These are phyloP conservation scores for Heteromormyrus szaboi DNA, from an alignment of 2,797 vertebrate species.

Conservation along the genomic window DNA sequence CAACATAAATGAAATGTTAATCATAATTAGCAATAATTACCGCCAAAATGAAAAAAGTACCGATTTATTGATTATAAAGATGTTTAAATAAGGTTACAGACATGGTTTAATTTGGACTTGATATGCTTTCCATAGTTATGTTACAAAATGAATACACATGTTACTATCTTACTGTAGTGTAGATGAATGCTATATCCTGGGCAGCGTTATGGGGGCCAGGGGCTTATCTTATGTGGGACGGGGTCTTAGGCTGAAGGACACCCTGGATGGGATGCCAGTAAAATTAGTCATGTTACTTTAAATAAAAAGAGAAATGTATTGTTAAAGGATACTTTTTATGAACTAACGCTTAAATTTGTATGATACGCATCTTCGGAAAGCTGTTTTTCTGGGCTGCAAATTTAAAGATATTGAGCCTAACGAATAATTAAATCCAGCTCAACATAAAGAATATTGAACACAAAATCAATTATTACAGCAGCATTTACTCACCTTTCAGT, in stretches of 20 bases:
- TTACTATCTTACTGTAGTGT: background rate
- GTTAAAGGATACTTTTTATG: background rate
- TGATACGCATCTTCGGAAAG: background rate
- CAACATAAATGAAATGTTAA: slow-evolving; percentile 23
- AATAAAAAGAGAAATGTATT: background rate
- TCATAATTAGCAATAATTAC: slow-evolving; percentile 33
- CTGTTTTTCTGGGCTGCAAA: background rate
- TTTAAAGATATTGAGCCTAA: background rate
- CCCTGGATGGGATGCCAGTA: background rate
- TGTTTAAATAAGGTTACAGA: background rate
- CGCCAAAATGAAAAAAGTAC: slow-evolving; percentile 23
- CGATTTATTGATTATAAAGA: background rate
- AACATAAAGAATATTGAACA: background rate
- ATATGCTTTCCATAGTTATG: background rate
- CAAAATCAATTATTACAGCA: background rate
- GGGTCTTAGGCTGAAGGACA: background rate
- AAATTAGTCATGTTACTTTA: background rate
- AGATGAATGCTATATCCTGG: background rate
- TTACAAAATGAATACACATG: background rate
- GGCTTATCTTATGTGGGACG: background rate
- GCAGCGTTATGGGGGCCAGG: background rate
- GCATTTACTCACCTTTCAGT: background rate
- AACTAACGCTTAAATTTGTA: background rate
- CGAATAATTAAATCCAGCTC: background rate
- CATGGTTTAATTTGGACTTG: background rate